Conservation (phyloP, 2,888 invertebrate species). For the Nomada fabriciana region DNA sequence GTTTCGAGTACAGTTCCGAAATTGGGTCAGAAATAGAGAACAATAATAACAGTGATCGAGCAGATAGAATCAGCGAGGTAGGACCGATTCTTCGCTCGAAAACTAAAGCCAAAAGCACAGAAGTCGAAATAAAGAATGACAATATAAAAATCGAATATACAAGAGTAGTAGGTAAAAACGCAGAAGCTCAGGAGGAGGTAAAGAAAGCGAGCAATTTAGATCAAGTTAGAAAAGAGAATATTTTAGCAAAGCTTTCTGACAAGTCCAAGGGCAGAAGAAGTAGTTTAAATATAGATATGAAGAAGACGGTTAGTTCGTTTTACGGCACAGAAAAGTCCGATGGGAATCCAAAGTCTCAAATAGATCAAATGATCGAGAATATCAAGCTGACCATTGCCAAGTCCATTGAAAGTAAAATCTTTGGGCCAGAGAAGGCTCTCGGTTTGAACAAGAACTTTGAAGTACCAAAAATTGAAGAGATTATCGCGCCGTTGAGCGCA, state of each 20-base stretch:
- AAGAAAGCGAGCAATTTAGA: constrained; percentile 71
- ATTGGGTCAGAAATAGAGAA: constrained; percentile 75
- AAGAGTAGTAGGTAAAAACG: constrained; percentile 55
- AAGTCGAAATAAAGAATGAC: constrained; percentile 70
- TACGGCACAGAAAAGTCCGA: constrained; percentile 77
- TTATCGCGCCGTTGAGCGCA: constrained; percentile 79
- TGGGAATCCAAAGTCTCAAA: constrained; percentile 76
- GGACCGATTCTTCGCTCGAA: constrained; percentile 82
- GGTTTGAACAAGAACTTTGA: constrained; percentile 79
- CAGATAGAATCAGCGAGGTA: constrained; percentile 73
- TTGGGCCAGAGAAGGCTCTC: constrained; percentile 76
- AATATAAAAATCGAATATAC: constrained; percentile 65
- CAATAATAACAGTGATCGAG: constrained; percentile 81
- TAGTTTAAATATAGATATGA: constrained; percentile 81
- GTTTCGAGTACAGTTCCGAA: constrained; percentile 69
- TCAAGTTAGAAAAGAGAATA: constrained; percentile 75
- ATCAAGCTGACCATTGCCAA: constrained; percentile 82
- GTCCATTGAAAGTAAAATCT: constrained; percentile 81
- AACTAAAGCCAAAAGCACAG: constrained; percentile 79
- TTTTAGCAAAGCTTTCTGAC: constrained; percentile 73
- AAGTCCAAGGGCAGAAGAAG: constrained; percentile 79
- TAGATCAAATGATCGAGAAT: constrained; percentile 82
- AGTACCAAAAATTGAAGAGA: constrained; percentile 80
- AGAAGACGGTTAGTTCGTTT: constrained; percentile 78
- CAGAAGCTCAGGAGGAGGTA: constrained; percentile 59